Base-by-base conservation (phyloP, 2,888 invertebrate genomes). In the Campaea margaritaria region DNA sequence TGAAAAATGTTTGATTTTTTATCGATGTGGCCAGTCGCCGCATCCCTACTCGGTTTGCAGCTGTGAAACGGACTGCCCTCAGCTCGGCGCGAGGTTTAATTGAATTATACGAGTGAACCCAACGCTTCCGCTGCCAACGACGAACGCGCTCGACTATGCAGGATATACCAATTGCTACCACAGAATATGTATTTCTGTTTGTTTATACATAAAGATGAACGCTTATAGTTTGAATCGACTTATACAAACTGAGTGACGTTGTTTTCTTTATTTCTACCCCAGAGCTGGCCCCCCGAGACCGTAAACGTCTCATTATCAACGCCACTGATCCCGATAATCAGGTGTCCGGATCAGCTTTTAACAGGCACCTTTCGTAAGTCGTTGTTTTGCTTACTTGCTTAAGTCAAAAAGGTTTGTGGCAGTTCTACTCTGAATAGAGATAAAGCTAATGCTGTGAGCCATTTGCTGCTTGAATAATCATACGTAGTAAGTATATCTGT, bases 21-120 rank as follows among this genome's bases (percentile, higher is more conserved):
- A 55, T 60, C 51, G 47, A 47, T 8, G 9, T 45, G 46, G 14
- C 50, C 41, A 42, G 44, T 53, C 39, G 47, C 55, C 50, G 9
- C 85, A 83, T 83, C 87, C 72, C 84, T 87, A 83, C 75, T 78
- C 64, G 73, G 72, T 78, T 70, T 79, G 82, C 83, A 86, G 81
- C 83, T 83, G 85, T 83, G 83, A 83, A 85, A 78, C 82, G 80
- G 82, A 79, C 82, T 86, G 88, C 83, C 83, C 86, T 86, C 81
- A 80, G 85, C 79, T 81, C 82, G 76, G 78, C 79, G 75, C 79
- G 81, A 79, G 84, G 85, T 86, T 87, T 90, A 90, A 91, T 91
- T 90, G 87, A 91, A 91, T 91, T 91, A 91, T 91, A 87, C 80
- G 88, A 91, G 86, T 87, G 89, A 89, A 83, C 82, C 83, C 90